Evolutionary conservation across 2,797 vertebrate species (phyloP).

Genomic region (Phoeniculus purpureus): DNA sequence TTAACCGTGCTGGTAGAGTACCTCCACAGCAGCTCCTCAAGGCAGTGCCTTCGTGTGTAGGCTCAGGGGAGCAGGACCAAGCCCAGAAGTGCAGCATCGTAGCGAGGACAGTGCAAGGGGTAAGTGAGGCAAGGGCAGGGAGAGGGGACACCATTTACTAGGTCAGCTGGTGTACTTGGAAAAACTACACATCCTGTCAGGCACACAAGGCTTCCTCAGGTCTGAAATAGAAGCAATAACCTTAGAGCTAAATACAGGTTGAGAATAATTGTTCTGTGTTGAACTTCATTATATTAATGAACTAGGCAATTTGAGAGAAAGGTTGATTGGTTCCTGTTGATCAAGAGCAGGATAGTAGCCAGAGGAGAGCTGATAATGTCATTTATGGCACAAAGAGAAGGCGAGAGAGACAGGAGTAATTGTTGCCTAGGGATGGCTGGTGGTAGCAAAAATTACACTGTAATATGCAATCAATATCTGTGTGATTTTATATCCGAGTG

Average conservation of each 20-base stretch:
- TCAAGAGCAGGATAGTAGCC: constrained; percentile 18
- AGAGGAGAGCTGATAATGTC: constrained; percentile 40
- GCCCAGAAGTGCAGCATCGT: fast-evolving
- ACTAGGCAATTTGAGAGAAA: constrained; percentile 31
- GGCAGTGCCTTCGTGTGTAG: neutral
- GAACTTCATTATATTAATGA: constrained; percentile 45
- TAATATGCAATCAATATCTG: neutral
- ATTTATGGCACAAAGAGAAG: constrained; percentile 33
- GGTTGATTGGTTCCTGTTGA: constrained; percentile 32
- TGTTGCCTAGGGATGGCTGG: neutral
- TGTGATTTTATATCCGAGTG: neutral
- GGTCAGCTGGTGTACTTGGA: neutral
- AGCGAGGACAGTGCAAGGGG: fast-evolving
- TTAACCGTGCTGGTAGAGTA: neutral
- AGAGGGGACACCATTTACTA: neutral
- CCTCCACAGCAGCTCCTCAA: neutral
- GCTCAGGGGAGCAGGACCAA: neutral
- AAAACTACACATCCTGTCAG: neutral
- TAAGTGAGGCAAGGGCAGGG: constrained; percentile 29
- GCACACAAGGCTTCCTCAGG: constrained; percentile 1
- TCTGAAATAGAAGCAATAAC: constrained; percentile 51
- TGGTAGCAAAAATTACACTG: neutral
- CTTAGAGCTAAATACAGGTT: constrained; percentile 54
- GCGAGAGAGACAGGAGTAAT: neutral
- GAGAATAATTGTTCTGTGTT: constrained; percentile 48